Base-by-base conservation (phyloP, 2,113 vertebrate species). In the Ophthalmolycus amberensis region DNA sequence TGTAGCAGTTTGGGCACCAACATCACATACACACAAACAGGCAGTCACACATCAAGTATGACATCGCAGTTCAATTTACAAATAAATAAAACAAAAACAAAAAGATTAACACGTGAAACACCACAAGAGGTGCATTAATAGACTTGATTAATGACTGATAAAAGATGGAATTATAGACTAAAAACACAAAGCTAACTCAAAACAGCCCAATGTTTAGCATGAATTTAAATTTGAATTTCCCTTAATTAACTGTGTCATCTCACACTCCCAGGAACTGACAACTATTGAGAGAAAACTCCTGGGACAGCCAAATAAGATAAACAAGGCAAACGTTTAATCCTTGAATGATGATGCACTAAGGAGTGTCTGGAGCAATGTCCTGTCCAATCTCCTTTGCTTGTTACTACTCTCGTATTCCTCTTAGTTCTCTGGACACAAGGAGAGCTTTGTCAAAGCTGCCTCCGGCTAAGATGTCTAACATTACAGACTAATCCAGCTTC, bases 381-480 rank as follows among this genome's bases (percentile, higher is more conserved):
- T 2, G 6, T 72, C 38, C 32, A 46, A 40, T 66, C 38, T 75
- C 56, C 34, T 48, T 71, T 16, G 38, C 50, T 65, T 63, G 42
- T 40, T 40, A 18, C 64, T 56, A 4, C 62, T 77, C 34, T 54
- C 18, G 60, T 44, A 65, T 73, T 77, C 32, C 16, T 48, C 46
- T 75, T 32, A 72, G 75, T 46, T 72, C 58, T 80, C 52, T 88
- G 75, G 77, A 85, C 82, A 86, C 50, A 56, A 67, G 44, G 44
- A 74, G 68, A 73, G 16, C 59, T 88, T 81, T 76, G 85, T 82
- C 64, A 80, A 87, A 84, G 64, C 69, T 50, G 77, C 86, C 73
- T 85, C 54, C 29, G 25, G 89, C 83, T 71, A 85, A 88, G 75
- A 85, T 88, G 79, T 89, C 60, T 85, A 58, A 82, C 67, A 80